These are phyloP conservation scores for Himalopsyche tibetana DNA, from an alignment of 2,888 invertebrate genomes.

Conservation along the genomic window DNA sequence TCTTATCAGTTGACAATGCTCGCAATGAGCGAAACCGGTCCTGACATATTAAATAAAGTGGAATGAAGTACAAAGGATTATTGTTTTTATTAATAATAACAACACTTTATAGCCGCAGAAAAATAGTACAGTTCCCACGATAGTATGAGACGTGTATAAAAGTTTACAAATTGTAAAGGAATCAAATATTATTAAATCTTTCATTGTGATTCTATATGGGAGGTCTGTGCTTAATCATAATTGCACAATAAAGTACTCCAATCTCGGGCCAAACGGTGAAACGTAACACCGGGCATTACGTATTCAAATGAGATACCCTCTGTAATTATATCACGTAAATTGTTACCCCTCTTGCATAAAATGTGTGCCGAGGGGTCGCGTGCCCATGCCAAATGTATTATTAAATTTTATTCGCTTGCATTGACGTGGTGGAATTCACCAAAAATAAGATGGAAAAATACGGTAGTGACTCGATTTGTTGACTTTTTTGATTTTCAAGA, in stretches of 20 bases:
- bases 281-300: constrained; percentile 48
- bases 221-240: constrained; percentile 31
- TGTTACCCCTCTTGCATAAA: constrained; percentile 45
- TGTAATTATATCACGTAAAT: constrained; percentile 53
- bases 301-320: constrained; percentile 54
- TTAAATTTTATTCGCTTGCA: constrained; percentile 34
- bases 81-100: too few relatives aligned
- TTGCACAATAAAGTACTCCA: constrained; percentile 38
- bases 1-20: too few relatives aligned
- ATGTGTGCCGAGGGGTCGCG: constrained; percentile 36
- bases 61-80: too few relatives aligned
- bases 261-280: constrained; percentile 16
- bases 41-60: too few relatives aligned
- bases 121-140: not conserved
- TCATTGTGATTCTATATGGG: constrained; percentile 4
- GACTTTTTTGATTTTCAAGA: too few relatives aligned
- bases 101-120: not conserved
- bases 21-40: too few relatives aligned
- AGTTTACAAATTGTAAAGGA: constrained; percentile 10
- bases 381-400: constrained; percentile 18
- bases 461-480: too few relatives aligned
- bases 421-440: not conserved
- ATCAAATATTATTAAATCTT: not conserved
- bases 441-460: too few relatives aligned
- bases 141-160: not conserved